Evolutionary conservation across 2,888 invertebrate genomes (phyloP).

Genomic region (Limulus polyphemus): DNA sequence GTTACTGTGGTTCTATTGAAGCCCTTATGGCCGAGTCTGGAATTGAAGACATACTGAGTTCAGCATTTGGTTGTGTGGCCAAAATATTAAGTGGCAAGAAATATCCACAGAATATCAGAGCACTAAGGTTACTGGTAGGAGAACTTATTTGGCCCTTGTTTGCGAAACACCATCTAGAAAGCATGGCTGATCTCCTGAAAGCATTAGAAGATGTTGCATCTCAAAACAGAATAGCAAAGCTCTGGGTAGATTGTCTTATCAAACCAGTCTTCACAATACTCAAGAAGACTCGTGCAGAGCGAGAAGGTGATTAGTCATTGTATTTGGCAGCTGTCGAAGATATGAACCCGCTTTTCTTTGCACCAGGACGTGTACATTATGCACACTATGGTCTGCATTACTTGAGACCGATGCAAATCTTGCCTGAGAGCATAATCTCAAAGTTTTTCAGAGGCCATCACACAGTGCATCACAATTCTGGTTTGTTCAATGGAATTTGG

Average conservation of each 20-base stretch:
- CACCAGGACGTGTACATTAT: neutral
- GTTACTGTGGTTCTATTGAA: conserved; percentile 28
- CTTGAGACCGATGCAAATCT: no score
- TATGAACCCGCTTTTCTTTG: neutral
- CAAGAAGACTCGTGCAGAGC: neutral
- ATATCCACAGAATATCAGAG: conserved; percentile 22
- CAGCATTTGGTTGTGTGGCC: conserved; percentile 25
- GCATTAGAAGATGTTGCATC: no score
- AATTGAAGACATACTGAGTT: conserved; percentile 25
- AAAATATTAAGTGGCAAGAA: conserved; percentile 29
- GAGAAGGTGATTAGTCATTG: neutral
- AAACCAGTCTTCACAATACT: neutral
- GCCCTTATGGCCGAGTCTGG: conserved; percentile 26
- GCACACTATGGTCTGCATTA: no score
- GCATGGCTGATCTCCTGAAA: no score
- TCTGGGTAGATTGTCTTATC: neutral
- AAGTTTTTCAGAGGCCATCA: no score
- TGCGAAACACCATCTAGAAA: no score
- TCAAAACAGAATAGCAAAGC: no score
- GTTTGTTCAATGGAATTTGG: no score
- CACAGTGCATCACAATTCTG: no score
- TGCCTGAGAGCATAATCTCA: no score
- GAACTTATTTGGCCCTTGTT: neutral
- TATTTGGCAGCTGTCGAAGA: neutral
- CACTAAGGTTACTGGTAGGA: conserved; percentile 1